Conservation (phyloP, 2,113 vertebrate genomes). For the Paedocypris sp. region DNA sequence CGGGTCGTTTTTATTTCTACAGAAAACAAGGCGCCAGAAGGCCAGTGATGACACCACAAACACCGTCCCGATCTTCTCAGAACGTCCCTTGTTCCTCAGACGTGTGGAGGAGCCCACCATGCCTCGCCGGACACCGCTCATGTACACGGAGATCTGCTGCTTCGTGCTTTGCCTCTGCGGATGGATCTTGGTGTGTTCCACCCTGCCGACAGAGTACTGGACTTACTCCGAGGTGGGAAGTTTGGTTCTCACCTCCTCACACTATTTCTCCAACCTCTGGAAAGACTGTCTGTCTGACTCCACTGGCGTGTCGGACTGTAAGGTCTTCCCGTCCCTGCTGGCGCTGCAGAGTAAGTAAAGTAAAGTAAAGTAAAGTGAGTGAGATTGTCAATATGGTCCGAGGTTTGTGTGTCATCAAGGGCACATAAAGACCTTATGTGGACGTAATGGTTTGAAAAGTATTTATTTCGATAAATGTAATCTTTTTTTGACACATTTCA, state of each 20-base stretch:
- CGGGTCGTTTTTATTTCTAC: neutral
- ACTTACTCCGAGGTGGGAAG: conserved; percentile 78
- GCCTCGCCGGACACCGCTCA: conserved; percentile 48
- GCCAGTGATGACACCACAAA: conserved; percentile 8
- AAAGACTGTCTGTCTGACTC: conserved; percentile 83
- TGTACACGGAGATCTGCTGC: conserved; percentile 74
- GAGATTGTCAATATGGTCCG: no score
- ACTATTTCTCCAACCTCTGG: conserved; percentile 89
- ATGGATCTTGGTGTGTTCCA: conserved; percentile 83
- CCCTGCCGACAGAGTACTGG: conserved; percentile 85
- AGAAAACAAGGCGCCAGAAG: neutral
- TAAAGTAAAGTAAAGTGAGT: no score
- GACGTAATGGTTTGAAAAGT: no score
- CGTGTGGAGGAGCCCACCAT: no score
- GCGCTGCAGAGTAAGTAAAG: conserved; percentile 77
- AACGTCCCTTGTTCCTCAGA: no score
- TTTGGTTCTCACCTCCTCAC: conserved; percentile 76
- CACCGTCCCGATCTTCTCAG: no score
- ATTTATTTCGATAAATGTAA: no score
- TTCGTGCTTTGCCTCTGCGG: conserved; percentile 73
- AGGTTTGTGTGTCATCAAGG: no score
- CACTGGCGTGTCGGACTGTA: conserved; percentile 87
- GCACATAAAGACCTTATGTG: no score
- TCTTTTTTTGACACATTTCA: no score
- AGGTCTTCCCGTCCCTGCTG: conserved; percentile 85